These are phyloP conservation scores for Centropus bengalensis DNA, from an alignment of 2,113 vertebrate genomes.

Conservation along the genomic window DNA sequence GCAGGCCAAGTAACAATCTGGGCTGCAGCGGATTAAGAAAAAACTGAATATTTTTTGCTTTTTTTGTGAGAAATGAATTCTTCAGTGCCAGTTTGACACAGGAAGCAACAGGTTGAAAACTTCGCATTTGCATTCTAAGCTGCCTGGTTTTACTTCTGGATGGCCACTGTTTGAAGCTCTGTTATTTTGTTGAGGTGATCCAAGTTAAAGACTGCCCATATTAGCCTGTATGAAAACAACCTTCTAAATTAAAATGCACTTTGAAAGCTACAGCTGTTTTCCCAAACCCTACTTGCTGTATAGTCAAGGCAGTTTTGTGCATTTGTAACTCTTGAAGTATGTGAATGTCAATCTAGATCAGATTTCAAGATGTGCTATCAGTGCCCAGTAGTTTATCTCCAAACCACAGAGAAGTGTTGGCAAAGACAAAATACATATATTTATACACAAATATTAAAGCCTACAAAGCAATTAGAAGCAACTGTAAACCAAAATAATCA, in stretches of 20 bases:
- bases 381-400: background rate
- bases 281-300: background rate
- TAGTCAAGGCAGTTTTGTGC: background rate
- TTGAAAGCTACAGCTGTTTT: background rate
- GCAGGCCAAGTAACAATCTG: background rate
- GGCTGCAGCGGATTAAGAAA: constrained; percentile 4
- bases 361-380: background rate
- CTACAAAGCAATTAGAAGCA: background rate
- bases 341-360: background rate
- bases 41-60: background rate
- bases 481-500: background rate
- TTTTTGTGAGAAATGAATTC: background rate
- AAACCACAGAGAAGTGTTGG: background rate
- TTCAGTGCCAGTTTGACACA: background rate
- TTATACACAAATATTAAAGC: background rate
- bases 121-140: background rate
- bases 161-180: background rate
- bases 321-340: background rate
- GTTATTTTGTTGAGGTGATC: background rate
- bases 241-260: background rate
- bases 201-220: background rate
- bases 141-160: background rate
- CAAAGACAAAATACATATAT: background rate
- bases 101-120: background rate
- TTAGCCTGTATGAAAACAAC: background rate